Evolutionary conservation across 2,113 vertebrate species (phyloP), one percentile per base, ranked within the genome.

Genomic region (Phrynocephalus versicolor): DNA sequence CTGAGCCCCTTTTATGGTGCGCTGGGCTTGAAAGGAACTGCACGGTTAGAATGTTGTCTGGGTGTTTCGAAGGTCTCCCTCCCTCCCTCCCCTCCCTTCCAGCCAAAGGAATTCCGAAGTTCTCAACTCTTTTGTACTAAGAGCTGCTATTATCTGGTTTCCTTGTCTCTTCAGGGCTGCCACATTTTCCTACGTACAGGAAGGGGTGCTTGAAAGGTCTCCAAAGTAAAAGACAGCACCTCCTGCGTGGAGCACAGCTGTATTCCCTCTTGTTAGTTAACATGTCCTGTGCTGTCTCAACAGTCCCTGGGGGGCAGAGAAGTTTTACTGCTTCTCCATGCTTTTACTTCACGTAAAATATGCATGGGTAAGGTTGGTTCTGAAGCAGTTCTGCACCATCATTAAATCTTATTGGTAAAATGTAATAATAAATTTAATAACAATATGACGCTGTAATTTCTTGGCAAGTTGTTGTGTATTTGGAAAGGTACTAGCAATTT

Each of bases 1-100:
- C 89, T 89, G 90, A 94, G 91, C 85, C 92, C 93, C 90, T 88
- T 92, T 85, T 89, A 73, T 80, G 76, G 80, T 75, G 85, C 27
- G 2, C 39, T 79, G 96, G 96, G 94, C 95, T 79, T 95, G n/a
- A 93, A 95, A 97, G 96, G 95, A 98, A 92, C 97, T 96, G 93
- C 13, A 23, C 95, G 96, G 98, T 98, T 97, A 97, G 94, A 96
- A 95, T 96, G 97, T 96, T 95, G 94, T 92, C 91, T 89, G 78
- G 90, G 91, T 89, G 86, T 96, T 95, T 89, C 12, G 35, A 94
- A 97, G 97, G 97, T 96, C 95, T 89, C 10, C 10, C 10, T n/a
- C n/a, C n/a, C n/a, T 85, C 85, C 37, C 60, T 91, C 86, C 14
- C 8, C 88, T 93, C 96, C 95, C 94, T 62, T 81, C 79, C 74